Evolutionary conservation across 2,113 vertebrate species (phyloP).

Genomic region (Lophius piscatorius): DNA sequence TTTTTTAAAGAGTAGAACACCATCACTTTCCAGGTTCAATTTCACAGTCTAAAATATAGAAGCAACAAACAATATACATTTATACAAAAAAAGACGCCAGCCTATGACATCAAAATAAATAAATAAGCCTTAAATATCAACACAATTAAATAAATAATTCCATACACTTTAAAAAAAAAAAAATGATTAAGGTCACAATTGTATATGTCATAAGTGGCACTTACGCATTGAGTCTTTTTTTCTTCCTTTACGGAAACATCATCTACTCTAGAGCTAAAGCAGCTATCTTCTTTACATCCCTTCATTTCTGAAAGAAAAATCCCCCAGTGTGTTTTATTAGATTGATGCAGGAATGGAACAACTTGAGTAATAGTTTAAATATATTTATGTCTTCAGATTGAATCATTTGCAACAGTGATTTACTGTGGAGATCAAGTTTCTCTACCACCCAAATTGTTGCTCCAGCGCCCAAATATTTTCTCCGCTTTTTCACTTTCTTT

Average conservation of each 20-base stretch:
- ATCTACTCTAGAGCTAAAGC: slow-evolving; percentile 62
- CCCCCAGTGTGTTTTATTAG: slow-evolving; percentile 13
- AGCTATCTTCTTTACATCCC: slow-evolving; percentile 58
- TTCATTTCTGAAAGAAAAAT: slow-evolving; percentile 10
- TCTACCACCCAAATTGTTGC: no score
- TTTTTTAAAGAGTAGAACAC: slow-evolving; percentile 72
- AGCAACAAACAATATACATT: slow-evolving; percentile 81
- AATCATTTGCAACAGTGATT: background rate
- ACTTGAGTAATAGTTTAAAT: background rate
- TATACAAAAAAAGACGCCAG: slow-evolving; percentile 71
- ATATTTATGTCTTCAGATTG: background rate
- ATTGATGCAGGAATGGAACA: background rate
- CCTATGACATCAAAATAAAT: slow-evolving; percentile 69
- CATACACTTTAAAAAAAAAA: slow-evolving; percentile 80
- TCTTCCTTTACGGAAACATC: slow-evolving; percentile 52
- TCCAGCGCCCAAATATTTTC: no score
- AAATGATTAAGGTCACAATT: slow-evolving; percentile 91
- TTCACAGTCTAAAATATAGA: slow-evolving; percentile 89
- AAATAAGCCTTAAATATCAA: slow-evolving; percentile 75
- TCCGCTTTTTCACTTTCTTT: no score
- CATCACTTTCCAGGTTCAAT: slow-evolving; percentile 82
- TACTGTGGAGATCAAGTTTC: slow-evolving; percentile 1
- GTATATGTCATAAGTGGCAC: slow-evolving; percentile 89
- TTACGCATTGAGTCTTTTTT: slow-evolving; percentile 72
- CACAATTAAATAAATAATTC: slow-evolving; percentile 90